Percentiles rank a stretch among this genome's conserved stretches.
Conservation (phyloP, 1,140 invertebrate genomes). For the Tyrophagus putrescentiae region DNA sequence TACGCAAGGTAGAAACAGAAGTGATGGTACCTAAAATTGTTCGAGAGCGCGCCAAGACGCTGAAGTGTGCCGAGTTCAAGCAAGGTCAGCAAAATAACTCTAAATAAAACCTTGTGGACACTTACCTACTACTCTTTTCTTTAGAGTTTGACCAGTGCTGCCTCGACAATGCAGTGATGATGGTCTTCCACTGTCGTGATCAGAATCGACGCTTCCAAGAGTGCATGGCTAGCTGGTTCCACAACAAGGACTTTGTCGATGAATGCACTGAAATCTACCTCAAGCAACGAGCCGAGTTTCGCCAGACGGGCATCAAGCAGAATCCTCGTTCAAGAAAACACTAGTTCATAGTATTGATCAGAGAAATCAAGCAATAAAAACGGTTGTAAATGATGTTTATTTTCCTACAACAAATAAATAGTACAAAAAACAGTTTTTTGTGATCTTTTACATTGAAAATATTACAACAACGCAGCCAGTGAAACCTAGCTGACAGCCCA, state of each 20-base stretch:
- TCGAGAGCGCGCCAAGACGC: constrained; percentile 54
- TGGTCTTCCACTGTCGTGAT: constrained; percentile 58
- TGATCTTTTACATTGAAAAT: too few species aligned
- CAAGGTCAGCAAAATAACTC: constrained; percentile 38
- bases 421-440: too few species aligned
- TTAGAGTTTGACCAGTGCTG: constrained; percentile 28
- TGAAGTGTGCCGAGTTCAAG: constrained; percentile 58
- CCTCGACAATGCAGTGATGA: not conserved
- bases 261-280: constrained; percentile 62
- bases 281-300: constrained; percentile 57
- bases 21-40: constrained; percentile 69
- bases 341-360: too few species aligned
- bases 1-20: constrained; percentile 67
- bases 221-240: constrained; percentile 27
- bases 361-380: too few species aligned
- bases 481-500: too few species aligned
- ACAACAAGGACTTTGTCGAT: constrained; percentile 54
- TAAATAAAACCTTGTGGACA: too few species aligned
- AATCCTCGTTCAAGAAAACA: too few species aligned
- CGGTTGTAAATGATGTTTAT: too few species aligned
- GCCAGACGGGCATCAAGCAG: constrained; percentile 54
- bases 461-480: too few species aligned
- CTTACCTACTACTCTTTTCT: too few species aligned
- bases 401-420: too few species aligned
- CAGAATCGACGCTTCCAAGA: constrained; percentile 51